phyloP scores from a whole-genome alignment of 2,113 vertebrate species.

The Xiphophorus hellerii region DNA sequence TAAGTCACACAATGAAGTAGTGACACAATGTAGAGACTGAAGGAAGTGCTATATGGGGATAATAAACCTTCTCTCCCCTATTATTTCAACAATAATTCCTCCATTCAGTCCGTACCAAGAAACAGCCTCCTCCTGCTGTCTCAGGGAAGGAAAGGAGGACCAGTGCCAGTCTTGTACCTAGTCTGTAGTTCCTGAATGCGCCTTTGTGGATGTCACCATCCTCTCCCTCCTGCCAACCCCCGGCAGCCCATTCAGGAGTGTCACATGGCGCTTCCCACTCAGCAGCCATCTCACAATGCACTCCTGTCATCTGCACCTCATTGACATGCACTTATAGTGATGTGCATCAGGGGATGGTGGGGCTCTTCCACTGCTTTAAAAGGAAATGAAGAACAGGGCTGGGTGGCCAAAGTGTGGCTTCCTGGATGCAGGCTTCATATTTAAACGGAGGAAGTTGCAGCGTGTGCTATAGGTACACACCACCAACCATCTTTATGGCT shows the following conservation, averaged over 20 bases:
- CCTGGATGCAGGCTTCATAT: conserved; percentile 75
- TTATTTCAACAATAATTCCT: conserved; percentile 65
- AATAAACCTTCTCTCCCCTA: conserved; percentile 71
- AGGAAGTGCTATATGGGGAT: conserved; percentile 68
- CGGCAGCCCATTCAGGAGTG: conserved; percentile 72
- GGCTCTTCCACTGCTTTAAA: conserved; percentile 65
- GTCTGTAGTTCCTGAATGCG: conserved; percentile 72
- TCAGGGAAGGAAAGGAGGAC: conserved; percentile 68
- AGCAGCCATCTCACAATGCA: conserved; percentile 74
- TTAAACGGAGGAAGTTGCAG: conserved; percentile 60
- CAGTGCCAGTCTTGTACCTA: conserved; percentile 74
- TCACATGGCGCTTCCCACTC: conserved; percentile 77
- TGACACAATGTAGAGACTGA: conserved; percentile 52
- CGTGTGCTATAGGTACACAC: not conserved
- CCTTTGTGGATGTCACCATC: conserved; percentile 76
- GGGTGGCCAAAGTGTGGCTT: conserved; percentile 76
- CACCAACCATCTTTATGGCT: not conserved
- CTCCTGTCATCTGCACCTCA: conserved; percentile 79
- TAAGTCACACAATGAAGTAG: conserved; percentile 35
- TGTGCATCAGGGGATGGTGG: conserved; percentile 57
- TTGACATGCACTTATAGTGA: conserved; percentile 80
- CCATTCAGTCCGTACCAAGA: conserved; percentile 74
- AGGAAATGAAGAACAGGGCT: conserved; percentile 63
- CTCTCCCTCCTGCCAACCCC: conserved; percentile 63
- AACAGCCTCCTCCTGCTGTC: conserved; percentile 70